Conservation (phyloP, 2,797 vertebrate species). For the Perdix hodgsoniae region DNA sequence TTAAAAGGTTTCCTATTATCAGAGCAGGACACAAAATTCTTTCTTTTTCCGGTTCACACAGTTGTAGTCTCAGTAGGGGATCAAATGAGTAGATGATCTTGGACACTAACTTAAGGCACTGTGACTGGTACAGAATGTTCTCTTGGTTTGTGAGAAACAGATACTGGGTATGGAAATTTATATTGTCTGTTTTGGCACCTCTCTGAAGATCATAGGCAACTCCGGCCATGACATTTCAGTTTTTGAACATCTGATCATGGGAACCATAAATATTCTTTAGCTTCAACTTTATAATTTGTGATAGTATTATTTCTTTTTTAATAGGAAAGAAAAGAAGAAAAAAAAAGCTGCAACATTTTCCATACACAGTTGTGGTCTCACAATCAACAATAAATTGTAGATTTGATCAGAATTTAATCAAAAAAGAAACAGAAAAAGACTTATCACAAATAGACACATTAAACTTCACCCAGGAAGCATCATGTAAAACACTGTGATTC, state of each 20-base stretch:
- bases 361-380: neutral
- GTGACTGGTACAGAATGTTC: neutral
- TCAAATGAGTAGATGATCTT: neutral
- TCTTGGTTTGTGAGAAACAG: neutral
- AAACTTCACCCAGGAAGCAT: neutral
- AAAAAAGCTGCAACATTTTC: neutral
- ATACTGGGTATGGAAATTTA: neutral
- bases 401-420: neutral
- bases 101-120: neutral
- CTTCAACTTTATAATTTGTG: neutral
- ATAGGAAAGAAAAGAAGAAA: neutral
- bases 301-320: neutral
- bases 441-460: slow-evolving; percentile 49
- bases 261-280: neutral
- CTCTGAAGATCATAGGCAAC: neutral
- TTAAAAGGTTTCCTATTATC: neutral
- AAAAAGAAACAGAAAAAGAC: neutral
- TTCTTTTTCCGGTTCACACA: neutral
- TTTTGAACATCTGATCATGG: neutral
- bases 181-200: neutral
- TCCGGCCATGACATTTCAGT: neutral
- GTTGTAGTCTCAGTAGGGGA: neutral
- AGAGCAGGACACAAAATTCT: neutral
- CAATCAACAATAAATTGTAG: neutral
- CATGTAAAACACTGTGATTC: neutral